Evolutionary conservation across 1,140 invertebrate genomes (phyloP).

Genomic region (Hyles vespertilio): DNA sequence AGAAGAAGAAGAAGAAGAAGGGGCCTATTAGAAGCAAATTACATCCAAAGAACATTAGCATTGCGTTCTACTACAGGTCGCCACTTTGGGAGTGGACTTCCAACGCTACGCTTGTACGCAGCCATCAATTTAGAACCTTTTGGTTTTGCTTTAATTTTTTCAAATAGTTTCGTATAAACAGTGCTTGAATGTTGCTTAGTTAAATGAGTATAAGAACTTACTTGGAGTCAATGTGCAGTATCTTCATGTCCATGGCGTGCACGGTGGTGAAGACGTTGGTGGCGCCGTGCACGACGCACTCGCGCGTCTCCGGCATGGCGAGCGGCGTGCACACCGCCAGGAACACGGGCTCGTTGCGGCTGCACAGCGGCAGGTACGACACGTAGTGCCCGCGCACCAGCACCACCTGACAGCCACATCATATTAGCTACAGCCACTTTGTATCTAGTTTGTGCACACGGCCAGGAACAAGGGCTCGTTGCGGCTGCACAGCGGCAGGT

Average conservation of each 20-base stretch:
- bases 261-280: constrained; percentile 98
- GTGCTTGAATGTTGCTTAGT: background rate
- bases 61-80: no score
- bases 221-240: constrained; percentile 96
- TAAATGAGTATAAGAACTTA: constrained; percentile 72
- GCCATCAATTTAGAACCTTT: no score
- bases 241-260: constrained; percentile 98
- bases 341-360: constrained; percentile 97
- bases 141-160: background rate
- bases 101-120: no score
- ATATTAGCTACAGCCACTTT: no score
- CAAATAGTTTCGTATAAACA: background rate
- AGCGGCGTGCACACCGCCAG: constrained; percentile 97
- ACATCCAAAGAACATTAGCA: no score
- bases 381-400: constrained; percentile 96
- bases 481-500: no score
- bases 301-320: constrained; percentile 97
- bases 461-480: no score
- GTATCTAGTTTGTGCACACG: no score
- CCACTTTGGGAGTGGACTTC: no score
- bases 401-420: constrained; percentile 86
- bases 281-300: constrained; percentile 96
- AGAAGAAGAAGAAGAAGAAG: no score
- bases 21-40: no score
- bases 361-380: constrained; percentile 93